A percentile compares a stretch with the other conserved stretches of the same genome.
Conservation (phyloP, 2,888 invertebrate genomes). For the Periphyllus acericola region DNA sequence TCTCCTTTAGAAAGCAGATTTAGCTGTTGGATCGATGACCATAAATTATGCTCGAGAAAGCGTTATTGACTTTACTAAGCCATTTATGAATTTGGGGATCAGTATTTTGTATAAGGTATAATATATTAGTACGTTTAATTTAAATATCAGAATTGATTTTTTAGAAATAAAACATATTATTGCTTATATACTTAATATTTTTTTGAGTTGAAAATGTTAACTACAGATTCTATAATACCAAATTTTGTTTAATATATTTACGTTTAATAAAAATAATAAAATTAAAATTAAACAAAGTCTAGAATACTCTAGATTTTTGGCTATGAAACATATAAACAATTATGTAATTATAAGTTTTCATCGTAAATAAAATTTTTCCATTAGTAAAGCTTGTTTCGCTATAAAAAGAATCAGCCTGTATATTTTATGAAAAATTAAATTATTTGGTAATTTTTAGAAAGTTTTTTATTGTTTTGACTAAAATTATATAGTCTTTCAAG, state of each 20-base stretch:
- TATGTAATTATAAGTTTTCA: too few species aligned
- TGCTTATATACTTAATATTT: too few species aligned
- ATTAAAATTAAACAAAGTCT: too few species aligned
- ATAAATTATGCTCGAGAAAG: slow-evolving; percentile 89
- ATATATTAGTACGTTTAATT: not conserved
- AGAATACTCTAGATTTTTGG: too few species aligned
- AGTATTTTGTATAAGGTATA: slow-evolving; percentile 84
- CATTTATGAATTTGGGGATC: slow-evolving; percentile 91
- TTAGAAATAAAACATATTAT: too few species aligned
- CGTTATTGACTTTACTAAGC: slow-evolving; percentile 91
- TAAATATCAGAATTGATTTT: too few species aligned
- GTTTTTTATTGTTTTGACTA: not conserved
- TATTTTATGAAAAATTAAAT: not conserved
- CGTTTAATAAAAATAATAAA: too few species aligned
- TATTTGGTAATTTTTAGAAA: not conserved
- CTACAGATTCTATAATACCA: too few species aligned
- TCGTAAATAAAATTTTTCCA: not conserved
- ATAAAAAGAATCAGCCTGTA: not conserved
- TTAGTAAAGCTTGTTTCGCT: not conserved
- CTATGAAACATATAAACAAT: too few species aligned
- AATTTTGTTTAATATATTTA: too few species aligned
- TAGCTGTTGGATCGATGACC: slow-evolving; percentile 89
- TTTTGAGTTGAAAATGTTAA: too few species aligned
- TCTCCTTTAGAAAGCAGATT: slow-evolving; percentile 79
- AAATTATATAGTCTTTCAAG: not conserved